phyloP scores from a whole-genome alignment of 2,888 invertebrate genomes.

The Napeogenes inachia region DNA sequence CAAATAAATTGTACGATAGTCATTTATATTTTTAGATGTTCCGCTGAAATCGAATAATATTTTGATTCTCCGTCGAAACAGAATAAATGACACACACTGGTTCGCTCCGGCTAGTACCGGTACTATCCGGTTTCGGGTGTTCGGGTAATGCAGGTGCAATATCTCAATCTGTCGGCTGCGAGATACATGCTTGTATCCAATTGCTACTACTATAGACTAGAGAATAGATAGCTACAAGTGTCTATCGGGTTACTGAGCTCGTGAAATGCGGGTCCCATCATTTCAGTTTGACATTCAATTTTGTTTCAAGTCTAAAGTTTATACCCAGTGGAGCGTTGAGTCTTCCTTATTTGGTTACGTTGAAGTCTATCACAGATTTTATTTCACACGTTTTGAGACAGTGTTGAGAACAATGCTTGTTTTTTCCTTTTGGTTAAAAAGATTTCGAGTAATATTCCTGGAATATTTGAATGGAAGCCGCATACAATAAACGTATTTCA shows the following conservation, averaged over 20 bases:
- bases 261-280: slow-evolving; percentile 14
- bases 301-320: slow-evolving; percentile 2
- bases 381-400: no score
- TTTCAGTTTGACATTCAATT: slow-evolving; percentile 13
- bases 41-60: neutral
- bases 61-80: slow-evolving; percentile 7
- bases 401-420: no score
- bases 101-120: slow-evolving; percentile 27
- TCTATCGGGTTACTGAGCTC: slow-evolving; percentile 24
- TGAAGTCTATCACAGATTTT: no score
- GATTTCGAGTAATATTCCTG: neutral
- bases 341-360: no score
- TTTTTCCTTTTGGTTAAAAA: no score
- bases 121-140: slow-evolving; percentile 31
- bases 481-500: slow-evolving; percentile 4
- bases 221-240: slow-evolving; percentile 28
- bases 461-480: slow-evolving; percentile 2
- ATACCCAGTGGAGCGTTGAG: neutral
- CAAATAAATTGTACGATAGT: neutral
- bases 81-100: slow-evolving; percentile 17
- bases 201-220: slow-evolving; percentile 26
- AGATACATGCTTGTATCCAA: slow-evolving; percentile 31
- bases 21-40: neutral
- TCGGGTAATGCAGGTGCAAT: slow-evolving; percentile 35
- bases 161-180: slow-evolving; percentile 36